A percentile compares a stretch with the other conserved stretches of the same genome.
Evolutionary conservation across 1,140 invertebrate species (phyloP).

Genomic region (Polypedilum vanderplanki): DNA sequence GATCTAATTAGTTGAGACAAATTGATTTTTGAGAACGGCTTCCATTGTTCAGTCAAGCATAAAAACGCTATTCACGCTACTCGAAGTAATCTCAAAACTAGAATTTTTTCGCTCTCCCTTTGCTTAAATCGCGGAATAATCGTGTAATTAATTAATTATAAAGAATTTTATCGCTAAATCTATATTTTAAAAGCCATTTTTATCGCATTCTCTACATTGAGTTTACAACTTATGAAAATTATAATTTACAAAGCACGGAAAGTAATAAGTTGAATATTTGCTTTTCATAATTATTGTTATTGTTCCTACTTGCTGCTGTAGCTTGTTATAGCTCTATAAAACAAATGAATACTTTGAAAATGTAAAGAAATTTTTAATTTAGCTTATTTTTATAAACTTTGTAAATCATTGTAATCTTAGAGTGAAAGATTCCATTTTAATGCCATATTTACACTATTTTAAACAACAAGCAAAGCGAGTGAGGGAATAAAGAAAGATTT

Average conservation of each 20-base stretch:
- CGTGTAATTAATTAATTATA: slow-evolving; percentile 1
- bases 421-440: no score
- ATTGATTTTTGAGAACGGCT: slow-evolving; percentile 21
- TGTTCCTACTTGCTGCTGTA: background rate
- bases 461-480: background rate
- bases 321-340: background rate
- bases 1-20: slow-evolving; percentile 24
- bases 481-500: background rate
- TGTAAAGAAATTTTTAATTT: no score
- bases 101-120: background rate
- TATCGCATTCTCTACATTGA: background rate
- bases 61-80: background rate
- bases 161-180: slow-evolving; percentile 18
- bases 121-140: background rate
- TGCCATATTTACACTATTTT: no score
- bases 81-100: background rate
- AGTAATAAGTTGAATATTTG: no score
- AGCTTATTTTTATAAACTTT: no score
- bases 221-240: background rate
- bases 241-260: background rate
- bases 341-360: no score
- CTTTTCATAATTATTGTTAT: background rate
- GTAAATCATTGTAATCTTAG: no score
- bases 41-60: background rate
- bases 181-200: slow-evolving; percentile 12